Base-by-base conservation (phyloP, 2,888 invertebrate species). In the Melanargia galathea region DNA sequence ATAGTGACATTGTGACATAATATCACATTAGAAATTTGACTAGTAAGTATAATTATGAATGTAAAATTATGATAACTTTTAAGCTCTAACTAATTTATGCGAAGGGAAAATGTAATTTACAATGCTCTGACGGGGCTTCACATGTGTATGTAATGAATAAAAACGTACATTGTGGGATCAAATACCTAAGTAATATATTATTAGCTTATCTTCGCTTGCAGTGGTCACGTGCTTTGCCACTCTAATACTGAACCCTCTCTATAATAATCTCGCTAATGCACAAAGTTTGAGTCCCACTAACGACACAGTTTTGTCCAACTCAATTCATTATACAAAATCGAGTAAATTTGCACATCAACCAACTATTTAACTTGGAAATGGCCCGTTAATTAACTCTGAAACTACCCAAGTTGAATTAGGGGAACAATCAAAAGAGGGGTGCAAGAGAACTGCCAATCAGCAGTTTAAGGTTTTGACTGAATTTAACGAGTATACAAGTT, bases 331-430 rank as follows among this genome's bases (percentile, higher is more conserved):
- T 66, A 67, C 65, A 63, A 60, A 71, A 67, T 72, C 72, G 60
- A 66, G 72, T 71, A 72, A 75, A 78, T 80, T 78, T 76, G 73
- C 73, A 74, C 75, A 77, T 76, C 74, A 75, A 70, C 70, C 70
- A 75, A 75, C 74, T 75, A 74, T 76, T 72, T 71, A 75, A 77
- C 72, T 75, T 70, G 55, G 64, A 70, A 75, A 76, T 75, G 69
- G 74, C 62, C 66, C 65, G 73, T 73, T 77, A 76, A 77, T 78
- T 77, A 76, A 73, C 73, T 72, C 64, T 49, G 61, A 64, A 76
- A 76, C 74, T 72, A 70, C 62, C 62, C 56, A 64, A 65, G 69
- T 66, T 52, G 61, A 60, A 55, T n/a, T n/a, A n/a, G n/a, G 61
- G 49, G 65, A 67, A 65, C 65, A 63, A 63, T 67, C 62, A 62